phyloP scores from a whole-genome alignment of 2,113 vertebrate species.

The Nicator chloris region DNA sequence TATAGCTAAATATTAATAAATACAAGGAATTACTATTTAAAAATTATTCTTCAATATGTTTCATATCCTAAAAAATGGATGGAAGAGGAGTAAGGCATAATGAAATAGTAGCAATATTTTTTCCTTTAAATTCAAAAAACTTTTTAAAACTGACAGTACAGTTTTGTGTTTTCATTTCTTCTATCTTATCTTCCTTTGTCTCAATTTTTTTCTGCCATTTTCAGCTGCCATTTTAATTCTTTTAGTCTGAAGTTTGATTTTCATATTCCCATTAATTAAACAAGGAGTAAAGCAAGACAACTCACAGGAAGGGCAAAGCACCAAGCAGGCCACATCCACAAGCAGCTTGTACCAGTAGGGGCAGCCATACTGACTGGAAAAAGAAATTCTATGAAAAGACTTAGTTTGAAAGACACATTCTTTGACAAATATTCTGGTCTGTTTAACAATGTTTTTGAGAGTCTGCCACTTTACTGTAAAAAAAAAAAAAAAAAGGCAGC shows the following conservation, averaged over 20 bases:
- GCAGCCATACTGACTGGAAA: rapidly evolving
- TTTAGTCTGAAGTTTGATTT: not conserved
- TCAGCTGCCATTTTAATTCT: not conserved
- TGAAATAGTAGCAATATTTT: not conserved
- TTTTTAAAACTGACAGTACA: not conserved
- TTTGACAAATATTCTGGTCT: not conserved
- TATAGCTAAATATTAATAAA: not conserved
- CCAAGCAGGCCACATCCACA: not conserved
- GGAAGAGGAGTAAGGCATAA: not conserved
- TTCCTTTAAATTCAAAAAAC: not conserved
- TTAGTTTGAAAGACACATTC: not conserved
- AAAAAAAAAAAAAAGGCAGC: too few species aligned
- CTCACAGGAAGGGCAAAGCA: not conserved
- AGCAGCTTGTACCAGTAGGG: not conserved
- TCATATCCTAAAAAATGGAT: not conserved
- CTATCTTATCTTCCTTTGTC: not conserved
- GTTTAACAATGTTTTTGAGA: not conserved
- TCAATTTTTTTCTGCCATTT: not conserved
- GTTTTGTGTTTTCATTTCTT: not conserved
- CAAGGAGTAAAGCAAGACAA: not conserved
- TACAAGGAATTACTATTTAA: not conserved
- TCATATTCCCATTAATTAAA: not conserved
- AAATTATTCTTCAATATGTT: not conserved
- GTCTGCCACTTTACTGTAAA: not conserved
- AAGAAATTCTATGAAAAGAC: not conserved